Conservation (phyloP, 2,797 vertebrate genomes). For the Sebastes nivosus region DNA sequence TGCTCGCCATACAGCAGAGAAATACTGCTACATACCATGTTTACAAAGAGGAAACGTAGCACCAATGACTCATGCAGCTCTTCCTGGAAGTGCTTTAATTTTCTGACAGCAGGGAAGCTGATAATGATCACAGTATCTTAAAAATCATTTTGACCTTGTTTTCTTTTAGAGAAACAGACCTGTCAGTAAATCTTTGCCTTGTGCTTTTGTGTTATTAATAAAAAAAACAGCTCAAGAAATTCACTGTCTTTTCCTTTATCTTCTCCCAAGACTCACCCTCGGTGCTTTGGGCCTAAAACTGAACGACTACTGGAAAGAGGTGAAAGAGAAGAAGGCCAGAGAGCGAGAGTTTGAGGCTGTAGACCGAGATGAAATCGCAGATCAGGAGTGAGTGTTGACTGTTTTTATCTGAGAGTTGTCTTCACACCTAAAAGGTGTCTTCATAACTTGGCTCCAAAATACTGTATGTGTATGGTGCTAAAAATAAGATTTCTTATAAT, state of each 20-base stretch:
- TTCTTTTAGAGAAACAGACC: not conserved
- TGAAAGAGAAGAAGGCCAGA: constrained; percentile 78
- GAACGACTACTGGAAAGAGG: constrained; percentile 86
- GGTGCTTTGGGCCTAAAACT: constrained; percentile 85
- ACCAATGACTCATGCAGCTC: not conserved
- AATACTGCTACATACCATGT: not conserved
- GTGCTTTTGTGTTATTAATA: not conserved
- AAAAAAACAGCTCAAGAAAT: not conserved
- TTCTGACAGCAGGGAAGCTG: not conserved
- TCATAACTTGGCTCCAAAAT: not conserved
- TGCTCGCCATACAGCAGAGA: not conserved
- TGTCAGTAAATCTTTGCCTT: not conserved
- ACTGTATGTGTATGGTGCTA: not conserved
- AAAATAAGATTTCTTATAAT: not conserved
- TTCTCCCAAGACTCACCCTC: constrained; percentile 74
- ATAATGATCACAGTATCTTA: not conserved
- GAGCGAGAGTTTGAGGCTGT: constrained; percentile 69
- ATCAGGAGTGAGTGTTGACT: constrained; percentile 51
- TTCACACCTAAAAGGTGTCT: not conserved
- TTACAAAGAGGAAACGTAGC: not conserved
- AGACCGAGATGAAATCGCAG: constrained; percentile 44
- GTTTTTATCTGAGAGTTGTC: not conserved
- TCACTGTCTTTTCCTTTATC: not conserved
- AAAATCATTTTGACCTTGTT: not conserved
- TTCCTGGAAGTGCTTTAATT: not conserved